These are phyloP conservation scores for Rana temporaria DNA, from an alignment of 2,113 vertebrate species.

Conservation along the genomic window DNA sequence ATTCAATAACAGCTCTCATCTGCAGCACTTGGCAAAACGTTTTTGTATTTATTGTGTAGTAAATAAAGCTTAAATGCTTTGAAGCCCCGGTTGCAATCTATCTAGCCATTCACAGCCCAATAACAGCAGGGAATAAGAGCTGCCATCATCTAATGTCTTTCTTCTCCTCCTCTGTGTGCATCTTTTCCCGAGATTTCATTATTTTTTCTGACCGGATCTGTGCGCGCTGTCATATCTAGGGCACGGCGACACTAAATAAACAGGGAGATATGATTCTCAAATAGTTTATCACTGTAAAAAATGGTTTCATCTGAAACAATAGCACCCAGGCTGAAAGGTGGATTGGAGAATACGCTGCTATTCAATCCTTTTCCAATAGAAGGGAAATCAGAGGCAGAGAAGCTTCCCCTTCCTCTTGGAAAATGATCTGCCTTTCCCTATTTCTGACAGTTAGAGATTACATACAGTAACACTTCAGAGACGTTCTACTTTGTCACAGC, in stretches of 20 bases:
- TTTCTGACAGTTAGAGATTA: conserved; percentile 41
- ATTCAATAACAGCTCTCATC: conserved; percentile 56
- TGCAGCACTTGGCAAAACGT: conserved; percentile 53
- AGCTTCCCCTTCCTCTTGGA: conserved; percentile 37
- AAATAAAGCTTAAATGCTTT: conserved; percentile 68
- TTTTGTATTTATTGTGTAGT: conserved; percentile 64
- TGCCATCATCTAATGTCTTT: conserved; percentile 60
- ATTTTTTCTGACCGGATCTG: conserved; percentile 62
- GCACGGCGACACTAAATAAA: conserved; percentile 59
- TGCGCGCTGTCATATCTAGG: conserved; percentile 64
- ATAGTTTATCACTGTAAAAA: conserved; percentile 59
- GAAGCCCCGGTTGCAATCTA: conserved; percentile 63
- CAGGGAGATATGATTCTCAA: conserved; percentile 58
- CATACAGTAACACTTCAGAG: neutral
- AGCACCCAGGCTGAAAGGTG: conserved; percentile 50
- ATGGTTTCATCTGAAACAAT: conserved; percentile 52
- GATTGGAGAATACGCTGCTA: conserved; percentile 44
- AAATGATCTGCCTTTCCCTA: conserved; percentile 27
- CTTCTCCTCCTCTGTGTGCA: conserved; percentile 56
- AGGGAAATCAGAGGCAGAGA: conserved; percentile 6
- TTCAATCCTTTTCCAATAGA: conserved; percentile 52
- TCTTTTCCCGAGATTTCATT: conserved; percentile 65
- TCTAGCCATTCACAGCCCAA: conserved; percentile 58
- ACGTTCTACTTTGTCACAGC: conserved; percentile 30
- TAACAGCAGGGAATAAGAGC: conserved; percentile 66